phyloP scores from a whole-genome alignment of 2,888 invertebrate genomes.

The Strigamia crassipes region DNA sequence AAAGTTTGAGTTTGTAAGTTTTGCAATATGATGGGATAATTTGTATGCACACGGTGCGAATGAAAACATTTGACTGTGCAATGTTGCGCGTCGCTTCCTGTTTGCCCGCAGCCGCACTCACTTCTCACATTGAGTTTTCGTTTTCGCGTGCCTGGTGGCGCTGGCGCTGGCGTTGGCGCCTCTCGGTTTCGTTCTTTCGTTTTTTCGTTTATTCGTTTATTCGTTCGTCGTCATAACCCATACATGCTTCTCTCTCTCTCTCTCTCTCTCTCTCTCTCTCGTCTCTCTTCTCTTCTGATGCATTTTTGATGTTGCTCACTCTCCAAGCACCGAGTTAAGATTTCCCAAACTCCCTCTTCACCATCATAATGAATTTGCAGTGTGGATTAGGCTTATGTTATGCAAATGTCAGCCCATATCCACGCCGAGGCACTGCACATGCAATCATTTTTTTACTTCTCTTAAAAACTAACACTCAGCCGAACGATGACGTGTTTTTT shows the following conservation, averaged over 20 bases:
- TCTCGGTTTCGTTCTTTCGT: neutral
- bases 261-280: neutral
- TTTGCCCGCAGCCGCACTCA: neutral
- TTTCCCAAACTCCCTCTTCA: slow-evolving; percentile 21
- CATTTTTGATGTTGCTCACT: slow-evolving; percentile 19
- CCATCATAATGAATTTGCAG: slow-evolving; percentile 38
- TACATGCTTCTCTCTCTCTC: too few relatives aligned
- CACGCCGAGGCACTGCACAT: neutral
- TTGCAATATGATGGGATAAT: neutral
- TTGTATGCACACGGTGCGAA: neutral
- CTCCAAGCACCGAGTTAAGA: slow-evolving; percentile 40
- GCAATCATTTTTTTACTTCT: neutral
- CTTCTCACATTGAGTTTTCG: neutral
- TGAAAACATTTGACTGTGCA: slow-evolving; percentile 32
- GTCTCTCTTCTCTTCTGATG: neutral
- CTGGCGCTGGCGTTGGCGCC: neutral
- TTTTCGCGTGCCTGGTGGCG: neutral
- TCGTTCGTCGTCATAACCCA: too few relatives aligned
- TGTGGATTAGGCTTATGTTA: slow-evolving; percentile 38
- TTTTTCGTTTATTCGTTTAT: too few relatives aligned
- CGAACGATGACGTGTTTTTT: neutral
- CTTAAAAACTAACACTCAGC: neutral
- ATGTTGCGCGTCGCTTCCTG: slow-evolving; percentile 1
- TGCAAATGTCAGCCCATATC: slow-evolving; percentile 8
- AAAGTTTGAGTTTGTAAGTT: neutral